Evolutionary conservation across 2,888 invertebrate species (phyloP).

Genomic region (Augiades crinisus): DNA sequence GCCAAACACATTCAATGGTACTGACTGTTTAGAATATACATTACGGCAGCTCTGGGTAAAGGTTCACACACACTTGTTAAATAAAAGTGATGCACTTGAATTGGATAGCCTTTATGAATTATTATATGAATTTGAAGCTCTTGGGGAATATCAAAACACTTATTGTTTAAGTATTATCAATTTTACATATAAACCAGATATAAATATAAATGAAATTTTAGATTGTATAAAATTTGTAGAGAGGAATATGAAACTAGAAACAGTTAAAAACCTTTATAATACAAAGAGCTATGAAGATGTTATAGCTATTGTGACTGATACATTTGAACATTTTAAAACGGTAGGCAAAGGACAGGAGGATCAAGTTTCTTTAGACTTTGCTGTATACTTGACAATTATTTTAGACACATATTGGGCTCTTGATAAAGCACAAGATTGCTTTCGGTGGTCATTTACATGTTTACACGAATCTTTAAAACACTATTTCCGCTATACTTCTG

Average conservation of each 20-base stretch:
- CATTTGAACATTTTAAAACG: constrained; percentile 81
- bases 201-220: constrained; percentile 58
- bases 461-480: constrained; percentile 87
- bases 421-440: constrained; percentile 83
- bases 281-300: constrained; percentile 84
- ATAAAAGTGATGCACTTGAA: constrained; percentile 64
- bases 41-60: constrained; percentile 69
- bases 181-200: constrained; percentile 61
- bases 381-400: constrained; percentile 81
- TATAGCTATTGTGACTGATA: constrained; percentile 84
- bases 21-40: constrained; percentile 57
- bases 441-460: constrained; percentile 89
- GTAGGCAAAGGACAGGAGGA: constrained; percentile 66
- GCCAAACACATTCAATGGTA: constrained; percentile 58
- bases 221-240: constrained; percentile 65
- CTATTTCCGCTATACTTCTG: constrained; percentile 75
- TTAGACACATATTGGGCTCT: constrained; percentile 85
- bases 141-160: constrained; percentile 59
- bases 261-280: constrained; percentile 85
- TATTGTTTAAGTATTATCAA: constrained; percentile 58
- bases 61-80: constrained; percentile 62
- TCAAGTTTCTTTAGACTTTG: constrained; percentile 77
- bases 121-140: constrained; percentile 65
- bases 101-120: constrained; percentile 69
- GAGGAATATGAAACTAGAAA: constrained; percentile 80